Base-by-base conservation (phyloP, 2,797 vertebrate species). In the Cyclopterus lumpus region DNA sequence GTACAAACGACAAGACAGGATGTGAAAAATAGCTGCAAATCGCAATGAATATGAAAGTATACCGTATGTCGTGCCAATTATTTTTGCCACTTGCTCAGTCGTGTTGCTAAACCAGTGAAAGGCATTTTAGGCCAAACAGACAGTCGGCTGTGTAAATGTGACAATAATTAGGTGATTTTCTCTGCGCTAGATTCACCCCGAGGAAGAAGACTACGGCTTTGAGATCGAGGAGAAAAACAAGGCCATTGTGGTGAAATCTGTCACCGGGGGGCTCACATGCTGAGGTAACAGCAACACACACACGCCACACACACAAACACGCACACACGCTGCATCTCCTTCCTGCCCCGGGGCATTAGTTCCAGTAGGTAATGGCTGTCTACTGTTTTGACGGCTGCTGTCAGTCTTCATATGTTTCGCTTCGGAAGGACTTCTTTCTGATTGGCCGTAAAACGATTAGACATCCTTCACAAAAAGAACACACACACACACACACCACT, bases 161-260 rank as follows among this genome's bases (percentile, higher is more conserved):
- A 51, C 46, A 58, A 8, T 85, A 71, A 83, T 81, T 38, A 62
- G 20, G 4, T 82, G 46, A 58, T 81, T 80, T 74, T 73, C 67
- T 88, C 62, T 84, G 26, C 79, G 34, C 62, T 84, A 99, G 98
- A 96, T 99, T 89, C 94, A 97, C 69, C 97, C 98, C 0, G 96
- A 97, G 92, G 97, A 99, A 81, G 97, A 99, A 11, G 97, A 97
- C 92, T 99, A 99, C 0, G 98, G 98, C 77, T 99, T 99, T 69
- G 97, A 99, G 83, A 95, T 99, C 0, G 98, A 99, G 90, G 98
- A 99, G 92, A 99, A 97, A 93, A 99, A 98, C 94, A 99, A 99
- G 90, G 94, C 94, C 1, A 93, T 97, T 20, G 87, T 99, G 87
- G 98, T 99, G 88, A 99, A 97, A 89, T 97, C 96, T 18, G 96